Percentiles rank a stretch among this genome's conserved stretches.
Evolutionary conservation across 2,797 vertebrate species (phyloP).

Genomic region (Malurus leucopterus): DNA sequence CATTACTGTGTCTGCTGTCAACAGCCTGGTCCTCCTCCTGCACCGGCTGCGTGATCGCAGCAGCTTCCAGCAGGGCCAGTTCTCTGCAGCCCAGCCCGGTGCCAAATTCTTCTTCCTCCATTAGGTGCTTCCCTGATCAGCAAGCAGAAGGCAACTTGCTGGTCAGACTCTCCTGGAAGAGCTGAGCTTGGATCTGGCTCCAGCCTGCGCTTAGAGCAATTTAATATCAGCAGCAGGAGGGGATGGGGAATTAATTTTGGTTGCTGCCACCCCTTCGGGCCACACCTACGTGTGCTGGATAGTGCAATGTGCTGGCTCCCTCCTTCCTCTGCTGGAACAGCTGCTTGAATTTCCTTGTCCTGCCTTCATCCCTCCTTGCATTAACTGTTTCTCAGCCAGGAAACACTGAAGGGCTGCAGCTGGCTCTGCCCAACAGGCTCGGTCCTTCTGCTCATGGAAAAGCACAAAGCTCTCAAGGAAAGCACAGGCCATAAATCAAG

Average conservation of each 20-base stretch:
- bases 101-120: not conserved
- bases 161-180: not conserved
- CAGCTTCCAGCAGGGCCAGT: not conserved
- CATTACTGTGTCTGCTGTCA: not conserved
- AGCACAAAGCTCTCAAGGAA: not conserved
- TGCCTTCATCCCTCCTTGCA: not conserved
- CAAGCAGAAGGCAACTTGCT: not conserved
- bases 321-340: not conserved
- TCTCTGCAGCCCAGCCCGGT: not conserved
- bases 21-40: not conserved
- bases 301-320: not conserved
- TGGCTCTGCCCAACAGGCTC: not conserved
- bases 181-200: not conserved
- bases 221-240: conserved; percentile 7
- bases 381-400: not conserved
- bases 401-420: not conserved
- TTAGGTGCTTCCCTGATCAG: not conserved
- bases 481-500: not conserved
- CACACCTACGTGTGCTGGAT: not conserved
- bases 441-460: not conserved
- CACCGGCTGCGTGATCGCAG: rapidly evolving
- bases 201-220: not conserved
- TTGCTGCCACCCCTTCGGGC: not conserved
- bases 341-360: conserved; percentile 7
- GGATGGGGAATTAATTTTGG: conserved; percentile 8